Conservation (phyloP, 1,140 invertebrate genomes). For the roundworm (Caenorhabditis elegans) region DNA sequence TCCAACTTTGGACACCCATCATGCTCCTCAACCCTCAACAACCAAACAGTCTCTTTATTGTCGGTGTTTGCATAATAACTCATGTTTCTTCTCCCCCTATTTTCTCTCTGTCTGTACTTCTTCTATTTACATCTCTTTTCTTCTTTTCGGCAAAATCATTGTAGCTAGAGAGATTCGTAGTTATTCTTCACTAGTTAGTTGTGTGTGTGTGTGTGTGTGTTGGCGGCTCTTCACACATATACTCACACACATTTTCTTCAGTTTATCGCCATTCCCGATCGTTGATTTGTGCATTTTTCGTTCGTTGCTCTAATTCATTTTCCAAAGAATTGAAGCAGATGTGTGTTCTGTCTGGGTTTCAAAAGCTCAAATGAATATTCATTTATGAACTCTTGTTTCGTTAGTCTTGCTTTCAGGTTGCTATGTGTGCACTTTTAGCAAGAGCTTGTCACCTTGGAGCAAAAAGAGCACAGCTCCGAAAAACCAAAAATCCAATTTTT, state of each 20-base stretch:
- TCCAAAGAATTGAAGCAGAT: conserved; percentile 25
- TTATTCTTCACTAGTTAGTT: not conserved
- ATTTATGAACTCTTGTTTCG: not conserved
- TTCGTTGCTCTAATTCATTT: not conserved
- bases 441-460: not conserved
- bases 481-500: not conserved
- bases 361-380: not conserved
- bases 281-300: not conserved
- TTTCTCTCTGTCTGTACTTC: conserved; percentile 21
- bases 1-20: not conserved
- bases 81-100: conserved; percentile 10
- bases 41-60: not conserved
- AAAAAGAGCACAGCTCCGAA: too few species aligned
- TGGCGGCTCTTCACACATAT: not conserved
- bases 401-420: too few species aligned
- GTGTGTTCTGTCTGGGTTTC: not conserved
- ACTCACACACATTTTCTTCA: not conserved
- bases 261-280: not conserved
- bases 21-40: too few species aligned
- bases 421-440: not conserved
- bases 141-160: not conserved
- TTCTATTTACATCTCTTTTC: not conserved
- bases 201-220: too few species aligned
- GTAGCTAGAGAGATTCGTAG: not conserved
- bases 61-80: conserved; percentile 10